Percentiles rank a stretch among this genome's conserved stretches.
These are phyloP conservation scores for Lacanobia wlatinum DNA, from an alignment of 2,888 invertebrate species.

Conservation along the genomic window DNA sequence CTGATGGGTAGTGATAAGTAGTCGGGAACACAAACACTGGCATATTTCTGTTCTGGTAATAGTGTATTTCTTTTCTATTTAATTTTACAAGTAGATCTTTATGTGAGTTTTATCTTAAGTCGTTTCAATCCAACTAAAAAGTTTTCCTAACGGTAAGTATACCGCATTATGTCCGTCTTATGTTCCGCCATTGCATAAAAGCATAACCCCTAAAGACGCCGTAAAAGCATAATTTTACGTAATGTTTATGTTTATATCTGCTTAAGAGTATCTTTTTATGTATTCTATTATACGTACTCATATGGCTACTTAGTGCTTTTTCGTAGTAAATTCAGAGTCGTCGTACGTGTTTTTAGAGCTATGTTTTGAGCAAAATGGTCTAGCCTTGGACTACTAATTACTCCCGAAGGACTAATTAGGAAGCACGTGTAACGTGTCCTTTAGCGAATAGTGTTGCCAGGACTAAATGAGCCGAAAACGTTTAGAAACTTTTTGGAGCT, in stretches of 20 bases:
- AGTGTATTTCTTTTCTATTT: too few relatives aligned
- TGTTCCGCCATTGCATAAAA: constrained; percentile 23
- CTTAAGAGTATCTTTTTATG: constrained; percentile 39
- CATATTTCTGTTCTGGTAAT: too few relatives aligned
- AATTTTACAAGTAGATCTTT: too few relatives aligned
- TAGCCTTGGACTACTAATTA: constrained; percentile 46
- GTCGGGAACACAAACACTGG: too few relatives aligned
- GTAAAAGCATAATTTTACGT: constrained; percentile 24
- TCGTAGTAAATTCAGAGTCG: background rate
- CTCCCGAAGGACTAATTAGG: constrained; percentile 55
- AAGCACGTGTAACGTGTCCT: constrained; percentile 41
- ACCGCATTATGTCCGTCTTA: background rate
- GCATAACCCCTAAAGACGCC: constrained; percentile 23
- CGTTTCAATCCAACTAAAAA: too few relatives aligned
- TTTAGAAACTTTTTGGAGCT: constrained; percentile 14
- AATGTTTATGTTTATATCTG: constrained; percentile 34
- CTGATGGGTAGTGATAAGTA: too few relatives aligned
- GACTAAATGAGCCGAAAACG: constrained; percentile 32
- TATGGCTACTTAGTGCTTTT: constrained; percentile 10
- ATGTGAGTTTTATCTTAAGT: too few relatives aligned
- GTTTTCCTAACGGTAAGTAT: background rate
- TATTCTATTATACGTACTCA: constrained; percentile 10
- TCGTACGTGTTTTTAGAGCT: constrained; percentile 11
- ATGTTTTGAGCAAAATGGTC: constrained; percentile 25
- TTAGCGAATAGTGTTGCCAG: constrained; percentile 33